These are phyloP conservation scores for Bambusicola thoracicus DNA, from an alignment of 2,113 vertebrate species.

Conservation along the genomic window DNA sequence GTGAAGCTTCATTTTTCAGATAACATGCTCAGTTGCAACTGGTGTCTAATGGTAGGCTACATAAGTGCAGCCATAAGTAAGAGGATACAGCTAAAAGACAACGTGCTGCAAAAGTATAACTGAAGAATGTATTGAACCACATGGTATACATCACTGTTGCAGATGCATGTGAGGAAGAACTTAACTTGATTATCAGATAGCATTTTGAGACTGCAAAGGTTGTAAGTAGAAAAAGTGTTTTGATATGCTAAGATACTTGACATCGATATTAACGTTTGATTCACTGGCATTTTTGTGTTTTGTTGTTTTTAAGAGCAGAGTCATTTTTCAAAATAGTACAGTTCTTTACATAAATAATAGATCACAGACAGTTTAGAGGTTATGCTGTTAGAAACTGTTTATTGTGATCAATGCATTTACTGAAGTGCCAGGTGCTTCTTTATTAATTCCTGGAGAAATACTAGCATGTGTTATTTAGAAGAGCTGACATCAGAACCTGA, in stretches of 20 bases:
- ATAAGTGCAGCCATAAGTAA: background rate
- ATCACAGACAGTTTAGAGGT: background rate
- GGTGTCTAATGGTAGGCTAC: background rate
- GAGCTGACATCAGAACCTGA: background rate
- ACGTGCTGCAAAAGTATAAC: rapidly evolving
- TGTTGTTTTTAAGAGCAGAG: background rate
- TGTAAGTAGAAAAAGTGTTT: background rate
- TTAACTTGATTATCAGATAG: background rate
- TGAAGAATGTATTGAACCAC: background rate
- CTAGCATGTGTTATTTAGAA: background rate
- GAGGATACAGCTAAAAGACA: background rate
- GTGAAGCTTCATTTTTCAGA: background rate
- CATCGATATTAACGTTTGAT: background rate
- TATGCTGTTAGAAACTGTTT: background rate
- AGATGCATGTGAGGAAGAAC: background rate
- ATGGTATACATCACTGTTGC: background rate
- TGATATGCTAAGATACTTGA: background rate
- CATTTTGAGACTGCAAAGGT: background rate
- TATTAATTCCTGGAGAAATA: background rate
- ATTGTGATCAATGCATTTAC: slow-evolving; percentile 27
- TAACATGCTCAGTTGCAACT: background rate
- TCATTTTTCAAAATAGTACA: slow-evolving; percentile 16
- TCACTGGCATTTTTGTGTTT: background rate
- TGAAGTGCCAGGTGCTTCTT: slow-evolving; percentile 51
- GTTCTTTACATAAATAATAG: slow-evolving; percentile 4